Conservation (phyloP, 2,113 vertebrate species). For the Peromyscus californicus region DNA sequence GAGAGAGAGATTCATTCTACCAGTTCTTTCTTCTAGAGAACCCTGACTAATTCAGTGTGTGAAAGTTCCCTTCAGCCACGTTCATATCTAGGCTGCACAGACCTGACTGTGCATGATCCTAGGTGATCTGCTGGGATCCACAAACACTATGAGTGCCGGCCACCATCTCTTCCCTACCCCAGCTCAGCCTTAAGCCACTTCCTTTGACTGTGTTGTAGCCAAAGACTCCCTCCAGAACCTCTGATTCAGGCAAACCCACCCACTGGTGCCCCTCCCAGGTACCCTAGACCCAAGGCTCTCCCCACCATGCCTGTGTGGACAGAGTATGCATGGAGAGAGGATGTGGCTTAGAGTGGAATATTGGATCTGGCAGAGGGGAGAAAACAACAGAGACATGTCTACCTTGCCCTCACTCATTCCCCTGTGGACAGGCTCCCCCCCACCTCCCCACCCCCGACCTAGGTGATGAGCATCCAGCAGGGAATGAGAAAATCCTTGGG, state of each 20-base stretch:
- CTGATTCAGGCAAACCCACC: too few species aligned
- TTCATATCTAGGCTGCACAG: too few species aligned
- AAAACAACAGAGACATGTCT: neutral
- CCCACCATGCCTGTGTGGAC: neutral
- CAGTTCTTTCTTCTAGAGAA: too few species aligned
- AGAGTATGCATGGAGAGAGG: neutral
- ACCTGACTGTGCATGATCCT: too few species aligned
- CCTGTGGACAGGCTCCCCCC: neutral
- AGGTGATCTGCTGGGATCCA: neutral
- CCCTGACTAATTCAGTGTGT: too few species aligned
- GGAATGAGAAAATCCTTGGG: neutral
- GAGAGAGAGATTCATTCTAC: too few species aligned
- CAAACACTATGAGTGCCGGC: too few species aligned
- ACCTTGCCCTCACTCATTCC: neutral
- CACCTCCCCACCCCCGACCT: accelerated
- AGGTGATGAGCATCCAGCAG: neutral
- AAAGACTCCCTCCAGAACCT: neutral
- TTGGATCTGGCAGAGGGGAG: neutral
- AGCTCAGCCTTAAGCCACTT: neutral
- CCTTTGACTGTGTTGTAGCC: neutral
- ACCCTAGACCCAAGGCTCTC: neutral
- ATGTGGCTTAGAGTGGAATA: neutral
- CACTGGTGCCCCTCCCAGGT: too few species aligned
- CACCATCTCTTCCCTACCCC: neutral
- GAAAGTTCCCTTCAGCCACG: too few species aligned